Evolutionary conservation across 2,113 vertebrate genomes (phyloP), one percentile per base, ranked within the genome.

Genomic region (Microcebus griseorufus): DNA sequence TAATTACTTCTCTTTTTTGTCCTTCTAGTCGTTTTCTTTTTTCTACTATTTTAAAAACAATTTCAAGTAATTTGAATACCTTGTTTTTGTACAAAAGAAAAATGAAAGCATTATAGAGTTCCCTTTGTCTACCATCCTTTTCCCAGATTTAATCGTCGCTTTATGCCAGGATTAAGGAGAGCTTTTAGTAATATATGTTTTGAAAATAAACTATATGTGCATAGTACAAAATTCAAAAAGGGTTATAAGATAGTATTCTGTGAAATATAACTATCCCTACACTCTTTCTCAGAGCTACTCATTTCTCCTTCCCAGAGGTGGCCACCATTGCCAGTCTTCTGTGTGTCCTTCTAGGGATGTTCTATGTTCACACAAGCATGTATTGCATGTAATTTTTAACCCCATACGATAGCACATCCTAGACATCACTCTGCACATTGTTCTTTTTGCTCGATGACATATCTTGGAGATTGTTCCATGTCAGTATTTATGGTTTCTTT

Each of bases 51-150:
- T 89, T 34, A 29, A 45, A 45, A 90, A 83, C 73, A 79, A 80
- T 78, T 96, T 32, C 22, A 95, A 95, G 12, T 83, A 78, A 88
- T 51, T 34, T 62, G 3, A 91, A 96, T 73, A 79, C 16, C 37
- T 79, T 96, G 25, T 22, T 84, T 89, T 76, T 86, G 5, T 37
- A 42, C 78, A 64, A 90, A 34, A 83, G 62, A 55, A 76, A 90
- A 84, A 39, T 42, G n/a, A 78, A 94, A 95, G 9, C 29, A 37
- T 83, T 90, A 23, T 80, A 53, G 18, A 78, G 12, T 82, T 93
- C 12, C 17, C 27, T 95, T 67, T 92, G 23, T 51, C 22, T 82
- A 64, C 48, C 39, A 13, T 6, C 27, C 3, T 84, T 34, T 85
- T 81, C 16, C 32, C 3, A 79, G 42, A 82, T 83, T 79, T 87